phyloP scores from a whole-genome alignment of 2,113 vertebrate species.

The Tragelaphus strepsiceros region DNA sequence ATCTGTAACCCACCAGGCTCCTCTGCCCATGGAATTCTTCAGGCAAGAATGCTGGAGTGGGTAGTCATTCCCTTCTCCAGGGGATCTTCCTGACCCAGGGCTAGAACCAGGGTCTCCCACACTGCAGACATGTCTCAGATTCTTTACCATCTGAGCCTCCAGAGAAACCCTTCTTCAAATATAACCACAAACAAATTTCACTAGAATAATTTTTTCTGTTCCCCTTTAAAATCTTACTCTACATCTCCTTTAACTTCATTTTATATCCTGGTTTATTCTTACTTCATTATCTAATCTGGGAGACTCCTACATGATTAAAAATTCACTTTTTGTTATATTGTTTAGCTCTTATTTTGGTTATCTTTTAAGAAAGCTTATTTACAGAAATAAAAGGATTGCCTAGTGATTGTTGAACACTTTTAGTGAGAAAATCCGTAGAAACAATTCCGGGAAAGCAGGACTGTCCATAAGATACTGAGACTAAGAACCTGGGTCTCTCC shows the following conservation, averaged over 20 bases:
- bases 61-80: background rate
- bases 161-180: background rate
- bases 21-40: background rate
- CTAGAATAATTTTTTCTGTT: background rate
- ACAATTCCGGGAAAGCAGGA: background rate
- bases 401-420: background rate
- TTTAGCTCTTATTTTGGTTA: background rate
- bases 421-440: background rate
- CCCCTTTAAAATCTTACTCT: background rate
- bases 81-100: background rate
- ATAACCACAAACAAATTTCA: background rate
- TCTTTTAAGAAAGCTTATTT: background rate
- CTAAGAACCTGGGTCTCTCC: background rate
- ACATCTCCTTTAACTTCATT: background rate
- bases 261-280: background rate
- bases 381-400: background rate
- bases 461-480: background rate
- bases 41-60: background rate
- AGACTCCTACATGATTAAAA: background rate
- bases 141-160: background rate
- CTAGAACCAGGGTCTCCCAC: background rate
- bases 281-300: background rate
- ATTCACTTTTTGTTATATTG: background rate
- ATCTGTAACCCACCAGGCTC: background rate
- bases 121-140: background rate